Conservation (phyloP, 2,797 vertebrate species). For the Coreius guichenoti region DNA sequence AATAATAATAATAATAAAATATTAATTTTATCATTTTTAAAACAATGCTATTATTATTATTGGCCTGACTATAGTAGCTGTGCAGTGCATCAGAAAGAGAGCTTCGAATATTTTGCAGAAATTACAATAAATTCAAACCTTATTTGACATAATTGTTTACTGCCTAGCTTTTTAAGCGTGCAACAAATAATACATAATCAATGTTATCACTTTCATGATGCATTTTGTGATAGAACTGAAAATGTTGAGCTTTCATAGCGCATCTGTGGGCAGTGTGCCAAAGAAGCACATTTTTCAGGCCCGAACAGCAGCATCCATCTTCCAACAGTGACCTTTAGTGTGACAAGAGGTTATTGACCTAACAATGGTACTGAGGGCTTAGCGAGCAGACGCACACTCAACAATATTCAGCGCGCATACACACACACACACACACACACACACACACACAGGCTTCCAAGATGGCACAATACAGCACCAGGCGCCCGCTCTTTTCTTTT, state of each 20-base stretch:
- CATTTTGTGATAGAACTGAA: not conserved
- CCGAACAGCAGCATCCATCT: slow-evolving; percentile 28
- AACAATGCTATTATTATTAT: not conserved
- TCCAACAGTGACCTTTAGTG: slow-evolving; percentile 19
- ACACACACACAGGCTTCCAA: slow-evolving; percentile 20
- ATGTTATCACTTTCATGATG: not conserved
- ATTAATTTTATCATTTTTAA: too few species aligned
- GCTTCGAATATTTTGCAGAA: not conserved
- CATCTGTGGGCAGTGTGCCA: slow-evolving; percentile 10
- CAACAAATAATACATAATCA: not conserved
- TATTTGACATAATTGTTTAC: not conserved
- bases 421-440: not conserved
- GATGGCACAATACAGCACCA: slow-evolving; percentile 15
- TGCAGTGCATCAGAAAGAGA: not conserved
- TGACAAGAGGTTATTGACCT: slow-evolving; percentile 40
- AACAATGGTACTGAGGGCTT: slow-evolving; percentile 26
- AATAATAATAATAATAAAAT: not conserved
- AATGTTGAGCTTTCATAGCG: not conserved
- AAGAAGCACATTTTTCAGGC: slow-evolving; percentile 13
- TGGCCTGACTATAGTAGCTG: not conserved
- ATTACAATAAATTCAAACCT: not conserved
- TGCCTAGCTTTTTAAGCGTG: not conserved
- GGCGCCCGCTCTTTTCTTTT: slow-evolving; percentile 38
- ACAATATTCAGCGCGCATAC: slow-evolving; percentile 17
- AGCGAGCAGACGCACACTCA: not conserved